Percentiles rank a stretch among this genome's conserved stretches.
These are phyloP conservation scores for Heliconius cydno DNA, from an alignment of 2,888 invertebrate species.

Conservation along the genomic window DNA sequence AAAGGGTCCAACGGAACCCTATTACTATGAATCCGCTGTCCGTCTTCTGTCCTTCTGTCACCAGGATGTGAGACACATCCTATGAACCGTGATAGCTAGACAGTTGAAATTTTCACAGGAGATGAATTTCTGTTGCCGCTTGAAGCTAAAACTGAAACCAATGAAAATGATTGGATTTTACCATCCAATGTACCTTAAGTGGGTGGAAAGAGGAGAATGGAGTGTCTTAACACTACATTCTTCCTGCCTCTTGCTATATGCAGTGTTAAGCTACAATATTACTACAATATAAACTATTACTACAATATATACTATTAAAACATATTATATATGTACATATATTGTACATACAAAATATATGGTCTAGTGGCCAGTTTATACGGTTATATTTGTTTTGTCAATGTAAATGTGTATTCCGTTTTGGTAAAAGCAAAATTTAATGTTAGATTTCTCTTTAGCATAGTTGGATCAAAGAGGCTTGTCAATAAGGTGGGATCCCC, in stretches of 20 bases:
- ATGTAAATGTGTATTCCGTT: constrained; percentile 16
- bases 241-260: neutral
- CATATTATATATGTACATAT: neutral
- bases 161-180: too few species aligned
- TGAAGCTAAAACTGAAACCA: too few species aligned
- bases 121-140: too few species aligned
- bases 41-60: too few species aligned
- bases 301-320: neutral
- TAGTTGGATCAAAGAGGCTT: neutral
- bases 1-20: too few species aligned
- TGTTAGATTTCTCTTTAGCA: neutral
- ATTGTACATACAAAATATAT: neutral
- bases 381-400: neutral
- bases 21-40: too few species aligned
- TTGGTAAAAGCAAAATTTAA: neutral
- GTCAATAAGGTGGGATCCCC: neutral
- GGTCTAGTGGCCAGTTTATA: constrained; percentile 1
- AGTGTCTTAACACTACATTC: neutral
- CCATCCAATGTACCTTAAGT: neutral
- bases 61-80: too few species aligned
- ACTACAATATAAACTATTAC: too few species aligned
- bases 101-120: too few species aligned
- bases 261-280: neutral
- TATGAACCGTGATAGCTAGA: too few species aligned
- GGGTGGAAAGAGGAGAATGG: neutral